Evolutionary conservation across 2,797 vertebrate genomes (phyloP).

Genomic region (Nannoperca australis): DNA sequence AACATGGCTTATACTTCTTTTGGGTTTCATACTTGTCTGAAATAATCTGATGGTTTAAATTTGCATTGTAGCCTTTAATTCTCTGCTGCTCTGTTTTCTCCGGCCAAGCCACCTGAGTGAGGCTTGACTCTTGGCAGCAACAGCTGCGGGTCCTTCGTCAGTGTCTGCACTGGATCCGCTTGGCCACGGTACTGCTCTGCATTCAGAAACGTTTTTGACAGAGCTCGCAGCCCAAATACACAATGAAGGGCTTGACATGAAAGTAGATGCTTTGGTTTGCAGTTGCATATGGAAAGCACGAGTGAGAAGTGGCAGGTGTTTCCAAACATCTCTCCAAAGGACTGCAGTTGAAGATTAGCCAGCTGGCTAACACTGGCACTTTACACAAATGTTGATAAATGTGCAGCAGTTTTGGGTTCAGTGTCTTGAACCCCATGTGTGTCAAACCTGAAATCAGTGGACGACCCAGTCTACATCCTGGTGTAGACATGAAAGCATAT

Average conservation of each 20-base stretch:
- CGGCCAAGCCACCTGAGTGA: not conserved
- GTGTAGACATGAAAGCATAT: too few species aligned
- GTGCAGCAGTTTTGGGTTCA: too few species aligned
- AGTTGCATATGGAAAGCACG: too few species aligned
- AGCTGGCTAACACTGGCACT: too few species aligned
- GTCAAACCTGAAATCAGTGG: too few species aligned
- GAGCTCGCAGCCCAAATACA: not conserved
- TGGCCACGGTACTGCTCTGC: not conserved
- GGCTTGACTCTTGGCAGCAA: not conserved
- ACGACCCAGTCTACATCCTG: too few species aligned
- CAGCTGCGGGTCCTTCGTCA: not conserved
- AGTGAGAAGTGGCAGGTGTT: not conserved
- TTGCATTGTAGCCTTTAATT: not conserved
- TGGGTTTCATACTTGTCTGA: not conserved
- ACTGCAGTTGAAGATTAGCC: too few species aligned
- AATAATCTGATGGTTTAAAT: not conserved
- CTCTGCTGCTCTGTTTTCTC: not conserved
- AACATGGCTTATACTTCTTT: not conserved
- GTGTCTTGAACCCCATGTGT: too few species aligned
- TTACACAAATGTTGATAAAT: too few species aligned
- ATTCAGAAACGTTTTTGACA: not conserved
- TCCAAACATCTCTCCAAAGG: too few species aligned
- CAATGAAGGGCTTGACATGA: not conserved
- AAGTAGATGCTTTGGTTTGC: slow-evolving; percentile 4
- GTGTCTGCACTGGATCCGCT: not conserved